Percentiles rank a stretch among this genome's conserved stretches.
Conservation (phyloP, 1,140 invertebrate species). For the Dendroctonus valens region DNA sequence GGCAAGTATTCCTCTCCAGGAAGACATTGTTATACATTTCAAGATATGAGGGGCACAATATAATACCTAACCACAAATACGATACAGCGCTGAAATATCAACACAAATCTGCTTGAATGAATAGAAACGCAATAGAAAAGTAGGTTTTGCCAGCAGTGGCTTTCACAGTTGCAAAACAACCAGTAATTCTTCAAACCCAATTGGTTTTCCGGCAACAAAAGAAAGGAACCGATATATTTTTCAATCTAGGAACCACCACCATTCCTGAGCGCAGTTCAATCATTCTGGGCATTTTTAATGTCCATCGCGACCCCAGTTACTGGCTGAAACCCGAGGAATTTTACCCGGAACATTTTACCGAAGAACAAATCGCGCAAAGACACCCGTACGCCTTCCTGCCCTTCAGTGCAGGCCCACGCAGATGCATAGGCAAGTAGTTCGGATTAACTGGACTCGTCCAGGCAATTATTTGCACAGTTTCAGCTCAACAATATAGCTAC, state of each 20-base stretch:
- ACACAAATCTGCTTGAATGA: no score
- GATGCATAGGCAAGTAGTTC: constrained; percentile 58
- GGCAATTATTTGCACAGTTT: not conserved
- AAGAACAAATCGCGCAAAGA: constrained; percentile 58
- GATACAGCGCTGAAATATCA: no score
- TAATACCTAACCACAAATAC: no score
- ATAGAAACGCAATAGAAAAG: no score
- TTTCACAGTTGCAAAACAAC: no score
- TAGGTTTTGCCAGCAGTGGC: no score
- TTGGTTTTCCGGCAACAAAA: no score
- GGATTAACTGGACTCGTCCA: not conserved
- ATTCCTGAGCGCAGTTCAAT: constrained; percentile 59
- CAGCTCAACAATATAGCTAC: constrained; percentile 32
- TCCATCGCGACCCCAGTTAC: constrained; percentile 66
- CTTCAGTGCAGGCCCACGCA: constrained; percentile 74
- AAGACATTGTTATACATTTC: not conserved
- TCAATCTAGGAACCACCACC: constrained; percentile 46
- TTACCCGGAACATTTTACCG: constrained; percentile 75
- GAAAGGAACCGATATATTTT: not conserved
- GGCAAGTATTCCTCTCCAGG: constrained; percentile 50
- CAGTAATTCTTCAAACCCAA: no score
- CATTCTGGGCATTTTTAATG: constrained; percentile 55
- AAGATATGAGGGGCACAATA: no score
- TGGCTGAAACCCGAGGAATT: constrained; percentile 72
- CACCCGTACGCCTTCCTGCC: constrained; percentile 70